phyloP scores from a whole-genome alignment of 2,888 invertebrate genomes.

The Protula sp. region DNA sequence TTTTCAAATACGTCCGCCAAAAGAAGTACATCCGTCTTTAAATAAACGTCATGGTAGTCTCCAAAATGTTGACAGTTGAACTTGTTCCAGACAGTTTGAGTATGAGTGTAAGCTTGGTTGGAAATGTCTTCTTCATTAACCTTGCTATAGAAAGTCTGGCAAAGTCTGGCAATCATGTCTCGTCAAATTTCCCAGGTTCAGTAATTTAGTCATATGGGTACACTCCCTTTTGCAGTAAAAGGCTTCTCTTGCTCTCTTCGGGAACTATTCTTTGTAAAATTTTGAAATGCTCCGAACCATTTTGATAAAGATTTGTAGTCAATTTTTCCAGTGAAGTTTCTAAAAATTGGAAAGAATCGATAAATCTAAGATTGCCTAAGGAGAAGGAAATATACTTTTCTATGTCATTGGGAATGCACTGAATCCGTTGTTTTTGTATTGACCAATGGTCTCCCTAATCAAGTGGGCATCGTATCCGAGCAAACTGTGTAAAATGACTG shows the following conservation, averaged over 20 bases:
- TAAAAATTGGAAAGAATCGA: too few species aligned
- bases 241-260: too few species aligned
- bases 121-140: background rate
- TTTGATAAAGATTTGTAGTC: too few species aligned
- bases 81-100: too few species aligned
- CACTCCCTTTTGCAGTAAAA: slow-evolving; percentile 4
- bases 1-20: slow-evolving; percentile 6
- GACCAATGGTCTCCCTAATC: slow-evolving; percentile 10
- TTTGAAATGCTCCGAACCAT: too few species aligned
- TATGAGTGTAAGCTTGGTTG: slow-evolving; percentile 4
- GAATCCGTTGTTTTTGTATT: slow-evolving; percentile 13
- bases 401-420: slow-evolving; percentile 11
- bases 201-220: slow-evolving; percentile 7
- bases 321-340: too few species aligned
- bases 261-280: too few species aligned
- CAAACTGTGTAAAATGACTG: slow-evolving; percentile 14
- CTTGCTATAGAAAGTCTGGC: slow-evolving; percentile 2
- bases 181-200: background rate
- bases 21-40: too few species aligned
- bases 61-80: too few species aligned
- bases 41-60: too few species aligned
- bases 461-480: slow-evolving; percentile 14
- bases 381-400: too few species aligned
- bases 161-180: background rate
- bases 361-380: too few species aligned